These are phyloP conservation scores for Noctua janthina DNA, from an alignment of 2,888 invertebrate species.

Conservation along the genomic window DNA sequence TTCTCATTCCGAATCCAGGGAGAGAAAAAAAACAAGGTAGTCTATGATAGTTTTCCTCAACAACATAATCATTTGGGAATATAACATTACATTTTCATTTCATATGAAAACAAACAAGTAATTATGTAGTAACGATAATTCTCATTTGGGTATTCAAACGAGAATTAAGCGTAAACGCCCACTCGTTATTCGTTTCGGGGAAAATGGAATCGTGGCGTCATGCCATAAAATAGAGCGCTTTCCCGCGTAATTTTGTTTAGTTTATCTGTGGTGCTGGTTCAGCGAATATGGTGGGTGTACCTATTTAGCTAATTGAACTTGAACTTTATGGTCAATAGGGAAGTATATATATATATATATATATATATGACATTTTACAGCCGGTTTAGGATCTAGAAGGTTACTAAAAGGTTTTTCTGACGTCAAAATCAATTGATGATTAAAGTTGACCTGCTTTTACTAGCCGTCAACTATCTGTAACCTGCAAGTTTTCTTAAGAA, in stretches of 20 bases:
- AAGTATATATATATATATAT: background rate
- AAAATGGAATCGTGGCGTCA: constrained; percentile 37
- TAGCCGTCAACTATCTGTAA: background rate
- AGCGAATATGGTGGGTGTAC: constrained; percentile 12
- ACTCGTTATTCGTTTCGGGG: constrained; percentile 46
- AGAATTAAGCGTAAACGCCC: constrained; percentile 51
- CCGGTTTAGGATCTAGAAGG: background rate
- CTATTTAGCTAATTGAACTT: constrained; percentile 2
- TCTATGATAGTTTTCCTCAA: constrained; percentile 14
- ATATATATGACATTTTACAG: background rate
- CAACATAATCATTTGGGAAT: background rate
- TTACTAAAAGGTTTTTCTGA: background rate
- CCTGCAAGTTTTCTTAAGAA: background rate
- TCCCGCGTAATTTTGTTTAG: constrained; percentile 45
- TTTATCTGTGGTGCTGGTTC: constrained; percentile 31
- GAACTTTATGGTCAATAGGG: background rate
- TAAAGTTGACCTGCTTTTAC: background rate
- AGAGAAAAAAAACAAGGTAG: background rate
- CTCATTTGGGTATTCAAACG: constrained; percentile 27
- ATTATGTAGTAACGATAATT: constrained; percentile 43
- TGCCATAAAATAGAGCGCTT: constrained; percentile 38
- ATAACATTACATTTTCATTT: constrained; percentile 33
- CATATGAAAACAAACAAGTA: constrained; percentile 35
- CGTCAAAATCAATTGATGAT: too few relatives aligned
- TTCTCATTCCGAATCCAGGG: background rate